A percentile compares a stretch with the other conserved stretches of the same genome.
These are phyloP conservation scores for Echeneis naucrates DNA, from an alignment of 2,797 vertebrate genomes.

Conservation along the genomic window DNA sequence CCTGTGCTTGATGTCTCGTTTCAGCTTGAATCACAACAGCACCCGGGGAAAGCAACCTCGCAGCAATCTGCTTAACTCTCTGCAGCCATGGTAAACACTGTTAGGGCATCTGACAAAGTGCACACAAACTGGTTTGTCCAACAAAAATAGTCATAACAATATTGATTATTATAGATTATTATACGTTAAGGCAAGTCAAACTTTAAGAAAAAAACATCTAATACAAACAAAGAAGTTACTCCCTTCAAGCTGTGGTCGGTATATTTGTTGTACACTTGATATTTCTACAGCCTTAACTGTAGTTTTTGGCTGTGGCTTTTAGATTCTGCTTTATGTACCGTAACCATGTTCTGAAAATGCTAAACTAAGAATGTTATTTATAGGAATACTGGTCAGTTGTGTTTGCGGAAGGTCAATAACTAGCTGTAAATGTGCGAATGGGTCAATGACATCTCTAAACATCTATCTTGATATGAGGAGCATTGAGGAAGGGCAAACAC, in stretches of 20 bases:
- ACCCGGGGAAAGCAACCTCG: slow-evolving; percentile 6
- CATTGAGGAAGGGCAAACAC: slow-evolving; percentile 44
- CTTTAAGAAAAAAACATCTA: not conserved
- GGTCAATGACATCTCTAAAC: slow-evolving; percentile 44
- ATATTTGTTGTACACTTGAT: not conserved
- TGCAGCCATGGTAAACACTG: slow-evolving; percentile 8
- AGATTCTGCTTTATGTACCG: not conserved
- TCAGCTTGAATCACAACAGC: slow-evolving; percentile 46
- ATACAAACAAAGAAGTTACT: no score
- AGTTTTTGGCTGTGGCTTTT: not conserved
- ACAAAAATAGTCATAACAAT: not conserved
- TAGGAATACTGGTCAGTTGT: not conserved
- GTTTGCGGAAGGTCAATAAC: slow-evolving; percentile 1
- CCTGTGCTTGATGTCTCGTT: slow-evolving; percentile 57
- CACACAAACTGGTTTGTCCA: not conserved
- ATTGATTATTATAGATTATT: not conserved
- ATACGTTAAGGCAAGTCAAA: not conserved
- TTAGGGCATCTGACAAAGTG: slow-evolving; percentile 4
- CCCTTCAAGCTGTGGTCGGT: no score
- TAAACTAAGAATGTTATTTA: not conserved
- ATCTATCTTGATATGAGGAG: slow-evolving; percentile 42
- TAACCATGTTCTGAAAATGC: not conserved
- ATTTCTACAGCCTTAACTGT: slow-evolving; percentile 11
- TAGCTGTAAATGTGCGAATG: slow-evolving; percentile 2
- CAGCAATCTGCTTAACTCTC: slow-evolving; percentile 25